These are phyloP conservation scores for Procavia capensis DNA, from an alignment of 2,113 vertebrate species.

Conservation along the genomic window DNA sequence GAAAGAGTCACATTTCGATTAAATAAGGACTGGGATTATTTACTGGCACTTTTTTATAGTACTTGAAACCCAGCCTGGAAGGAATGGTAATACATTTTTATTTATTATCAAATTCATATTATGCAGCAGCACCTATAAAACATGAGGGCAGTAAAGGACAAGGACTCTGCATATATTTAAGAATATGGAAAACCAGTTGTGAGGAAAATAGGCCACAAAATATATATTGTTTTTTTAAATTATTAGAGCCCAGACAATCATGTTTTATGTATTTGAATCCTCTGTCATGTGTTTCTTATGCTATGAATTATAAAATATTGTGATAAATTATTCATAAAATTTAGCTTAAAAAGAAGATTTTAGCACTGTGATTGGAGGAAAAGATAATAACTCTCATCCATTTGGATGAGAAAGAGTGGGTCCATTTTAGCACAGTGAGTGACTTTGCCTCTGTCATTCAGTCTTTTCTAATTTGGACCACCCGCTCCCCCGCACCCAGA, in stretches of 20 bases:
- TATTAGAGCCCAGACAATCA: neutral
- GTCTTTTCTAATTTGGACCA: neutral
- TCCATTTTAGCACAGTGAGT: constrained; percentile 5
- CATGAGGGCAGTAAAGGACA: neutral
- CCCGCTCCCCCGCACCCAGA: too few species aligned
- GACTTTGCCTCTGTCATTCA: neutral
- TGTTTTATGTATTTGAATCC: neutral
- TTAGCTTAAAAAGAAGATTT: constrained; percentile 32
- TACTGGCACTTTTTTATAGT: constrained; percentile 17
- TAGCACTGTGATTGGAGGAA: neutral
- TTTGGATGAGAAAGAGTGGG: neutral
- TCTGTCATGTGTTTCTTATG: neutral
- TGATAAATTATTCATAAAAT: neutral
- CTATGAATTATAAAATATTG: neutral
- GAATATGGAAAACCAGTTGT: neutral
- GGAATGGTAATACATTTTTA: neutral
- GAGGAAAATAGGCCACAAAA: neutral
- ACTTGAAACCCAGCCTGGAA: neutral
- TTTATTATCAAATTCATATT: neutral
- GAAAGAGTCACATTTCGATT: neutral
- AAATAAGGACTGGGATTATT: constrained; percentile 30
- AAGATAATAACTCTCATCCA: neutral
- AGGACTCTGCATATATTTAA: neutral
- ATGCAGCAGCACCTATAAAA: neutral
- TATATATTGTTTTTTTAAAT: neutral